Evolutionary conservation across 2,113 vertebrate species (phyloP), one percentile per base, ranked within the genome.

Genomic region (Eira barbara): DNA sequence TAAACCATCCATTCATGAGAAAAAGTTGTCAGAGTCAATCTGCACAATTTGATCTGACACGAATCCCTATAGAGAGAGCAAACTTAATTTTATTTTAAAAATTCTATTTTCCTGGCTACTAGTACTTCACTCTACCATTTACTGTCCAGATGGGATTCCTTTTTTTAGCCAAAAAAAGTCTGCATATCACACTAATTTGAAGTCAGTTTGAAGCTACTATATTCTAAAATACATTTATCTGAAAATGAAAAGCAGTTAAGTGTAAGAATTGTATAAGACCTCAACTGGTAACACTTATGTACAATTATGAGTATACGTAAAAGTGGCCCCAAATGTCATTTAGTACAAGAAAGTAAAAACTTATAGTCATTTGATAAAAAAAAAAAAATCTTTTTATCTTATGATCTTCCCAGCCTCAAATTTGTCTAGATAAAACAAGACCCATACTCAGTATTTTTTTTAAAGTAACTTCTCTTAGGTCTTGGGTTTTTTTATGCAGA

Each of bases 61-160:
- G 57, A 97, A 96, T 86, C 95, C 91, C 45, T 97, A 94, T 8
- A 97, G 34, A 69, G 82, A 95, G 73, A 97, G 25, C 52, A 95
- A 96, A 96, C 63, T 88, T 94, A 86, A 95, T 97, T 97, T 95
- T 94, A 96, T 98, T 96, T 91, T 96, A 69, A 96, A 97, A 97
- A 94, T 92, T 96, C 49, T 95, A 73, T 97, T 97, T 97, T 97
- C 79, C 79, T 97, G 76, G 47, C 97, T 97, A 98, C 96, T 95
- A 95, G 94, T 94, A 76, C 94, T 97, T 97, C 67, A 97, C 91
- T 97, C 71, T 97, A 96, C 96, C 97, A 97, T 87, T 97, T 96
- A 96, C 88, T 93, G 96, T 97, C 97, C 97, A 98, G 92, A 96
- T 73, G 98, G 97, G 79, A 97, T 89, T 97, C 59, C 97, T 98